Evolutionary conservation across 2,797 vertebrate species (phyloP).

Genomic region (Micropoecilia bifurca): DNA sequence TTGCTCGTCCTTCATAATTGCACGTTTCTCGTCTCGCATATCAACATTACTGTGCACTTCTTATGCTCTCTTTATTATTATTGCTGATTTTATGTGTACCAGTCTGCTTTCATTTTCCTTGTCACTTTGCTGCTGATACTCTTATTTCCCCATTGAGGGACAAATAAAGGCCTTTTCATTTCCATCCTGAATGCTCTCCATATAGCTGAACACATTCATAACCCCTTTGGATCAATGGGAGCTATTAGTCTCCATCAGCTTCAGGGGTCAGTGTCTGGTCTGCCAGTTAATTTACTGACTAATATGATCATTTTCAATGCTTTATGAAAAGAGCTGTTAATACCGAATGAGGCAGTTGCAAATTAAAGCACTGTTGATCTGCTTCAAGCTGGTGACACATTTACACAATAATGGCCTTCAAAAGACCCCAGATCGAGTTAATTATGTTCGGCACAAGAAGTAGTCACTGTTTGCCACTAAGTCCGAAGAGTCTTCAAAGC

Average conservation of each 20-base stretch:
- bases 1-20: neutral
- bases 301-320: neutral
- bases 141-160: neutral
- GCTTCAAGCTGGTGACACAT: neutral
- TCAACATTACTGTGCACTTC: neutral
- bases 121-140: neutral
- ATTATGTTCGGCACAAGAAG: neutral
- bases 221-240: constrained; percentile 2
- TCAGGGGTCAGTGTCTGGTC: constrained; percentile 5
- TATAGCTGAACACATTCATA: neutral
- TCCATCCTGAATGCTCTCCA: neutral
- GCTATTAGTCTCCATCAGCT: constrained; percentile 4
- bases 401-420: neutral
- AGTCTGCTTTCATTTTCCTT: neutral
- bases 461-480: neutral
- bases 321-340: neutral
- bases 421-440: neutral
- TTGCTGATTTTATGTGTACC: neutral
- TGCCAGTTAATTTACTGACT: constrained; percentile 4
- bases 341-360: neutral
- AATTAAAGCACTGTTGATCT: constrained; percentile 6
- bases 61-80: neutral
- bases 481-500: neutral
- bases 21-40: neutral
- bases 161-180: neutral